Evolutionary conservation across 2,113 vertebrate species (phyloP), one percentile per base, ranked within the genome.

Genomic region (Siniperca knerii): DNA sequence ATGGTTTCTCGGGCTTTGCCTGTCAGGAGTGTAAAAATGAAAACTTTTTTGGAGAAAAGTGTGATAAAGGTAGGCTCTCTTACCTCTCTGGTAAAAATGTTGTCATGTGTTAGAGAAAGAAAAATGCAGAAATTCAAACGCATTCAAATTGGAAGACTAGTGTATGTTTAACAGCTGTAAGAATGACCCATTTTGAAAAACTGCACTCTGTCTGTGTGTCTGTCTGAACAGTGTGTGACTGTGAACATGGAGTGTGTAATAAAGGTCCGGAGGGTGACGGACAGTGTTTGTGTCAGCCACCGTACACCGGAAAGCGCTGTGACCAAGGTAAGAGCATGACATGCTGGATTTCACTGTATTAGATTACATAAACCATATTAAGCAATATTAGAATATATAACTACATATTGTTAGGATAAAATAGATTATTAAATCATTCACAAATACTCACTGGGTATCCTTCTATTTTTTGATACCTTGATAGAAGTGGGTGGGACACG

Each of bases 241-340:
- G 98, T 84, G 92, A 92, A 6, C 89, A 97, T 0, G 98, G 98
- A 29, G 76, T 96, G 64, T 99, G 98, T 93, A 95, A 75, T 77
- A 89, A 79, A 0, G 97, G 97, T 0, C 82, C 96, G 0, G 66
- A 82, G 0, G 98, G 98, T 0, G 87, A 97, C 0, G 98, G 98
- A 42, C 93, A 91, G 90, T 99, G 98, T 92, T 94, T 89, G 0
- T 99, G 98, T 93, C 95, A 97, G 68, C 96, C 97, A n/a, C 97
- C 97, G 4, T 99, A 97, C 93, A 93, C 94, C 0, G 98, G 98
- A 16, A 90, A 93, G 33, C 96, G 61, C 80, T 99, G 98, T 89
- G 96, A 98, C 81, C 94, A 96, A 95, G 96, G 98, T 99, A 90
- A 90, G 69, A 58, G 16, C 61, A 23, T 1, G 25, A 61, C 40